Base-by-base conservation (phyloP, 1,140 invertebrate species). In the Halesus radiatus region DNA sequence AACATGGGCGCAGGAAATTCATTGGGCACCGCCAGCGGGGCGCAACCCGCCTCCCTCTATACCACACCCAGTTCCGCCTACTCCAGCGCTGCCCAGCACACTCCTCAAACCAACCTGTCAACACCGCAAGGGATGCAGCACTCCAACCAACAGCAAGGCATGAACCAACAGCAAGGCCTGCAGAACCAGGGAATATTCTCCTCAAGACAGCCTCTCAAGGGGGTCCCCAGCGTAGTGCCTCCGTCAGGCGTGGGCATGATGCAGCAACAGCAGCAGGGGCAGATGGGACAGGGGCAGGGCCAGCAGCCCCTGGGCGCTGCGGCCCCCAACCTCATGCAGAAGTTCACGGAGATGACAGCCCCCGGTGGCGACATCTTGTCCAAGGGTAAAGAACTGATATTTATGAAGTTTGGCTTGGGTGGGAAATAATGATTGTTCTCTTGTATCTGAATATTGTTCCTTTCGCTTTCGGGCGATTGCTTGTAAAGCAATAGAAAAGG, bases 351-450 rank as follows among this genome's bases (percentile, higher is more conserved):
- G 85, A 95, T 96, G 88, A 94, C 94, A 22, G 94, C 94, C 54
- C 94, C 94, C 79, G 94, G 94, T 66, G 94, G 94, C 72, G 95
- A 96, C 85, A 95, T 96, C 78, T 90, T 96, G 52, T 96, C 95
- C 83, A 97, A 97, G 89, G 96, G 95, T 83, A 96, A 97, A 89
- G 96, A 96, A 89, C 91, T 95, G 52, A 96, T 96, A 85, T 97
- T 97, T 88, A 96, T 96, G 92, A 96, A 96, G 90, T 97, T 97
- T 86, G 95, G 95, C 70, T 90, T 96, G 81, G 95, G 94, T 84
- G 92, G 92, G 82, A 94, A 94, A 93, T 94, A 93, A 93, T 92
- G 90, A n/a, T 58, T 32, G 72, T 60, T 58, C 23, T 58, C 18
- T 10, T 54, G 56, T 56, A 29, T 52, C n/a, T 72, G 68, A 72